A percentile compares a stretch with the other conserved stretches of the same genome.
Evolutionary conservation across 2,888 invertebrate species (phyloP).

Genomic region (Heteromyza rotundicornis): DNA sequence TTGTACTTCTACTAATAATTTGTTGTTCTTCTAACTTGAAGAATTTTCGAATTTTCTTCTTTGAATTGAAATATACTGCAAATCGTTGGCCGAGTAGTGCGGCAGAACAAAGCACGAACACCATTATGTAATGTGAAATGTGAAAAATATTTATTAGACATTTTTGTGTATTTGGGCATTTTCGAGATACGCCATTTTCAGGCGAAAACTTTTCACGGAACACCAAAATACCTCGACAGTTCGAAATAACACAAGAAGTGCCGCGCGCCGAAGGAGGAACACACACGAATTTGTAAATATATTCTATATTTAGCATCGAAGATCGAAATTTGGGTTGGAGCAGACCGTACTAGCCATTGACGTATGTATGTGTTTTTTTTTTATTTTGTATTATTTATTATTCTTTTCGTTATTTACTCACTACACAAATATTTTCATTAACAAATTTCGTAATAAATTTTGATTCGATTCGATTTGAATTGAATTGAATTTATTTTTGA

Average conservation of each 20-base stretch:
- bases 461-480: background rate
- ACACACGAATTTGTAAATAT: no score
- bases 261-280: no score
- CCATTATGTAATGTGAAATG: constrained; percentile 16
- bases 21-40: constrained; percentile 32
- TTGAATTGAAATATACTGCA: background rate
- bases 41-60: constrained; percentile 17
- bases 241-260: no score
- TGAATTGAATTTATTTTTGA: background rate
- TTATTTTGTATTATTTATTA: no score
- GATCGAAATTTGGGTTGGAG: no score
- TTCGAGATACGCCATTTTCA: constrained; percentile 18
- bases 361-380: no score
- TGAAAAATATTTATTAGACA: constrained; percentile 1
- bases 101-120: background rate
- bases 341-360: no score
- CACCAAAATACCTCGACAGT: background rate
- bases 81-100: background rate
- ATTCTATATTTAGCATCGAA: no score
- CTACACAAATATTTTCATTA: constrained; percentile 3
- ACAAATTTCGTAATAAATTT: background rate
- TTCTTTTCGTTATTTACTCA: background rate
- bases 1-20: constrained; percentile 49
- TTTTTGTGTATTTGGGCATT: background rate
- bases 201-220: background rate